Conservation (phyloP, 2,888 invertebrate species). For the Tipula helvola region DNA sequence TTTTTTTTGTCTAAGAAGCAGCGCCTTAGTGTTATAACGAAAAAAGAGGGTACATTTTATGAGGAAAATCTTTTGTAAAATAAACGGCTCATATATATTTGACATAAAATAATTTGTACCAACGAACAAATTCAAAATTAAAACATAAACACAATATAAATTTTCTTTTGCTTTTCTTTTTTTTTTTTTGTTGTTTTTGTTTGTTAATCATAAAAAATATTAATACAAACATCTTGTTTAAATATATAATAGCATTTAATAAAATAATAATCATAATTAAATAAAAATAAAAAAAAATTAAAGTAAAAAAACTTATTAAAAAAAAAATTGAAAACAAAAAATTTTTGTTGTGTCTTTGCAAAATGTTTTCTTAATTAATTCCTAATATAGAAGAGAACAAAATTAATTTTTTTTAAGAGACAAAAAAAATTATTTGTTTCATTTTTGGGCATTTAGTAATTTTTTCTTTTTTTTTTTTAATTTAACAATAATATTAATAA, state of each 20-base stretch:
- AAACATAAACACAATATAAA: neutral
- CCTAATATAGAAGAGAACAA: neutral
- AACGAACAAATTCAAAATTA: no score
- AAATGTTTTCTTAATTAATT: neutral
- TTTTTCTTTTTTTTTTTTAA: neutral
- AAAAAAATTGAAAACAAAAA: neutral
- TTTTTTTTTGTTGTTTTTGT: neutral
- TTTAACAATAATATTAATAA: neutral
- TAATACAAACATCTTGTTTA: constrained; percentile 4
- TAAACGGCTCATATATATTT: no score
- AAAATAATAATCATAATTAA: neutral
- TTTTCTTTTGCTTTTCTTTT: neutral
- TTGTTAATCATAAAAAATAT: constrained; percentile 4
- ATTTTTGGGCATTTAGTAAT: neutral
- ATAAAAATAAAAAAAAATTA: neutral
- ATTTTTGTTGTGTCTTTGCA: neutral
- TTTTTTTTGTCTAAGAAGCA: no score
- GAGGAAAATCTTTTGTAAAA: no score
- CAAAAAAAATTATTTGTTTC: neutral
- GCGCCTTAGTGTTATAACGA: no score
- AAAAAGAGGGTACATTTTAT: no score
- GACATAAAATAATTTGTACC: no score
- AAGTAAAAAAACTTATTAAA: neutral
- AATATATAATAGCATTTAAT: neutral
- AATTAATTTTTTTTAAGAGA: neutral